phyloP scores from a whole-genome alignment of 2,113 vertebrate genomes.

The Strix uralensis region DNA sequence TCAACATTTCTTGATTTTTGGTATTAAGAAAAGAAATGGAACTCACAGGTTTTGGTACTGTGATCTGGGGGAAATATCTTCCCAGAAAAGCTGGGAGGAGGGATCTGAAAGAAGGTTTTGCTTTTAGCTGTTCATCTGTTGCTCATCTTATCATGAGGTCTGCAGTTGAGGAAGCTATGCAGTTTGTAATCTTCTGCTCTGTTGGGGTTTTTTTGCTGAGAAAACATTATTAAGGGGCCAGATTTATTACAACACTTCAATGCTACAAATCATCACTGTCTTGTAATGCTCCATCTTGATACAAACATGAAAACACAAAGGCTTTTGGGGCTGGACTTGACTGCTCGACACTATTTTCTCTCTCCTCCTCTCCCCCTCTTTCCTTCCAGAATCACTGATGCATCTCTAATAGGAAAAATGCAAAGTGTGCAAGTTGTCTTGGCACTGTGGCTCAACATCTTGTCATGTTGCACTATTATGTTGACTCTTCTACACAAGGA shows the following conservation, averaged over 20 bases:
- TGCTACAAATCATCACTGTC: neutral
- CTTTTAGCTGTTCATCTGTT: neutral
- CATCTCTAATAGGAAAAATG: constrained; percentile 34
- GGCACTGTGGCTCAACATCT: neutral
- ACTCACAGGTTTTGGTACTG: neutral
- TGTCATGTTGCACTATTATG: constrained; percentile 9
- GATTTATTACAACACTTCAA: neutral
- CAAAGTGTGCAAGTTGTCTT: constrained; percentile 11
- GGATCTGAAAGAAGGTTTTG: neutral
- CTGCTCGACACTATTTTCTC: neutral
- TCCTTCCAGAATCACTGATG: neutral
- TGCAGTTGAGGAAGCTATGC: neutral
- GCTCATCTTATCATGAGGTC: neutral
- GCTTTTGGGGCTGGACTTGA: neutral
- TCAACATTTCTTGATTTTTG: neutral
- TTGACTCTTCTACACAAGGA: neutral
- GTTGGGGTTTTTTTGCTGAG: neutral
- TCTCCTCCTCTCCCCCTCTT: neutral
- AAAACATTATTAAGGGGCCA: neutral
- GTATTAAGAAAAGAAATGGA: neutral
- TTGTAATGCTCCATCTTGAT: neutral
- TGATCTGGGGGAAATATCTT: neutral
- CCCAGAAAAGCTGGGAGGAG: neutral
- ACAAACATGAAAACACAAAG: neutral
- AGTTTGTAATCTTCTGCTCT: neutral